Evolutionary conservation across 2,113 vertebrate genomes (phyloP).

Genomic region (Proterorhinus semilunaris): DNA sequence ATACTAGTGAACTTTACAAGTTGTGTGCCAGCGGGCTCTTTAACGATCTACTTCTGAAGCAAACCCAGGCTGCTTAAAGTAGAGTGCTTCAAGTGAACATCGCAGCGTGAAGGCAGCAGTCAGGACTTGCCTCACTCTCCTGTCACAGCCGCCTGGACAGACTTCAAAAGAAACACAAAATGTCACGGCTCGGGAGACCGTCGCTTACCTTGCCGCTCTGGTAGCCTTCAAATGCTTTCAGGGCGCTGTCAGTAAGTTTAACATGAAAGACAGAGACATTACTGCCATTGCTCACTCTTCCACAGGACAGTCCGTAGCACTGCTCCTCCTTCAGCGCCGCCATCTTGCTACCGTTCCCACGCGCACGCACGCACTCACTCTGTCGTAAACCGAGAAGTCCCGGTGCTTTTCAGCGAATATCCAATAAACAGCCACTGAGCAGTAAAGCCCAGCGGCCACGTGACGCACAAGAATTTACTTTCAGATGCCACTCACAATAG

Average conservation of each 20-base stretch:
- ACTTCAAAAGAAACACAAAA: slow-evolving; percentile 22
- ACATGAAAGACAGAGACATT: slow-evolving; percentile 93
- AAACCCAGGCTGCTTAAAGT: slow-evolving; percentile 1
- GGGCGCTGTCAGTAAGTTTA: slow-evolving; percentile 93
- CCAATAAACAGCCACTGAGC: slow-evolving; percentile 60
- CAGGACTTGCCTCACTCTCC: slow-evolving; percentile 48
- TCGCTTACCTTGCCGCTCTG: slow-evolving; percentile 84
- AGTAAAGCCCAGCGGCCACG: slow-evolving; percentile 14
- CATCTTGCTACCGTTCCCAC: slow-evolving; percentile 92
- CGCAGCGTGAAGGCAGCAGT: slow-evolving; percentile 25
- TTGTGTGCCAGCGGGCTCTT: not conserved
- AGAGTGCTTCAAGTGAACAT: slow-evolving; percentile 7
- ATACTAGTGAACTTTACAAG: not conserved
- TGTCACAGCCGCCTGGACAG: slow-evolving; percentile 53
- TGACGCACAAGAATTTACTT: not conserved
- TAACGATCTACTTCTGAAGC: slow-evolving; percentile 10
- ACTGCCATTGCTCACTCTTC: slow-evolving; percentile 88
- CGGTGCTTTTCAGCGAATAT: slow-evolving; percentile 75
- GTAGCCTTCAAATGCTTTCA: slow-evolving; percentile 89
- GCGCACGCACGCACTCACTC: slow-evolving; percentile 72
- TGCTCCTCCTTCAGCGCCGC: slow-evolving; percentile 95
- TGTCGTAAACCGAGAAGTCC: slow-evolving; percentile 68
- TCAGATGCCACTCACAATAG: not conserved
- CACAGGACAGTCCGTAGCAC: slow-evolving; percentile 96
- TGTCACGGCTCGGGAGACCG: slow-evolving; percentile 6